Base-by-base conservation (phyloP, 1,140 invertebrate species). In the Papilio aristodemus region DNA sequence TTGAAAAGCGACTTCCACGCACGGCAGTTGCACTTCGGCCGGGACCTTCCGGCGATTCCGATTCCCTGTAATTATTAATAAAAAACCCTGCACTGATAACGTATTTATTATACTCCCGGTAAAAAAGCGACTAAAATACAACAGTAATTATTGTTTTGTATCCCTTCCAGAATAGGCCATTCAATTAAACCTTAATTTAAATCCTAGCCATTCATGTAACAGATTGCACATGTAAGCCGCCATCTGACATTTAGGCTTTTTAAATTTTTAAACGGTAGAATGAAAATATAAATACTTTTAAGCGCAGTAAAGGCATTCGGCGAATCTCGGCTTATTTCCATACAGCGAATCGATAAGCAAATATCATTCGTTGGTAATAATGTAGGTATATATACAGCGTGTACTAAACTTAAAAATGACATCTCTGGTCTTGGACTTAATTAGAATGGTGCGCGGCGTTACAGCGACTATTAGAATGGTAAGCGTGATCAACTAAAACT, bases 401-500 rank as follows among this genome's bases (percentile, higher is more conserved):
- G 76, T 74, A 77, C 78, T 80, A 82, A 80, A 79, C 75, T 77
- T 81, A 80, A 71, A 70, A 83, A 81, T 76, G 74, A 81, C 72
- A 72, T 76, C 75, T 73, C 70, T 79, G 81, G 74, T 80, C 76
- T 80, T 83, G 77, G 70, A 81, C 71, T 81, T 87, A 89, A 89
- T 90, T 88, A 88, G 75, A 87, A 86, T 79, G 76, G 78, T 84
- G 75, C 79, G 76, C 77, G 72, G 72, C 72, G 77, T 84, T 81
- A 82, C 76, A 75, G 71, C 72, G 69, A 85, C 80, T 83, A 87
- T 83, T 87, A 89, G 78, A 89, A 89, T 84, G 84, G 81, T 89
- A 86, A 91, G 87, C 86, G 86, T 89, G 84, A 81, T 87, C 80
- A 89, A 87, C 80, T 89, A 83, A 75, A 80, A 68, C 81, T 75